Percentiles rank a stretch among this genome's conserved stretches.
Conservation (phyloP, 2,888 invertebrate species). For the Platypus cylindrus region DNA sequence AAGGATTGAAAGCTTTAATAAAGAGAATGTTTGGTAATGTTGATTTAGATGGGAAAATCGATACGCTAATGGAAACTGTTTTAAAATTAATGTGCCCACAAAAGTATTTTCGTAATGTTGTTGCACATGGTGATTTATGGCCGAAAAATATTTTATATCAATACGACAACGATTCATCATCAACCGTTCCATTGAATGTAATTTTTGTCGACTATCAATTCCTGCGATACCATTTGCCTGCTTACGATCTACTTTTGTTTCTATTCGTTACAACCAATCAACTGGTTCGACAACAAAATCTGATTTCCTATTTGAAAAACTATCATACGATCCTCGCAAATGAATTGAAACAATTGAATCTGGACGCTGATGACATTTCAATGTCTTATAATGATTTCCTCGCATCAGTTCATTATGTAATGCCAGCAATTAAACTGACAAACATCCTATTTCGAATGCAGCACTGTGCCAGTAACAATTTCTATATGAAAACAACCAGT, state of each 20-base stretch:
- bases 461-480: slow-evolving; percentile 13
- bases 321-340: slow-evolving; percentile 9
- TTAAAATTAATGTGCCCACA: slow-evolving; percentile 12
- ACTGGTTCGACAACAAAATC: slow-evolving; percentile 9
- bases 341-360: slow-evolving; percentile 5
- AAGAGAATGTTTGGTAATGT: background rate
- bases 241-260: slow-evolving; percentile 14
- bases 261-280: slow-evolving; percentile 12
- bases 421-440: slow-evolving; percentile 15
- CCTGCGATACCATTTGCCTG: slow-evolving; percentile 10
- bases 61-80: slow-evolving; percentile 8
- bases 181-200: slow-evolving; percentile 6
- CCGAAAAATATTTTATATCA: slow-evolving; percentile 14
- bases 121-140: slow-evolving; percentile 15
- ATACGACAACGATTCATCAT: slow-evolving; percentile 8
- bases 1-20: slow-evolving; percentile 10
- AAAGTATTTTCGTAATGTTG: slow-evolving; percentile 10
- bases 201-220: slow-evolving; percentile 14
- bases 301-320: slow-evolving; percentile 10
- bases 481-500: slow-evolving; percentile 10
- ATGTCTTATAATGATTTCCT: slow-evolving; percentile 13
- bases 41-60: slow-evolving; percentile 9
- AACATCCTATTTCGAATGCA: slow-evolving; percentile 10
- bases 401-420: slow-evolving; percentile 10
- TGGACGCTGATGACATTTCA: slow-evolving; percentile 6